Base-by-base conservation (phyloP, 2,113 vertebrate genomes). In the Sorex fumeus region DNA sequence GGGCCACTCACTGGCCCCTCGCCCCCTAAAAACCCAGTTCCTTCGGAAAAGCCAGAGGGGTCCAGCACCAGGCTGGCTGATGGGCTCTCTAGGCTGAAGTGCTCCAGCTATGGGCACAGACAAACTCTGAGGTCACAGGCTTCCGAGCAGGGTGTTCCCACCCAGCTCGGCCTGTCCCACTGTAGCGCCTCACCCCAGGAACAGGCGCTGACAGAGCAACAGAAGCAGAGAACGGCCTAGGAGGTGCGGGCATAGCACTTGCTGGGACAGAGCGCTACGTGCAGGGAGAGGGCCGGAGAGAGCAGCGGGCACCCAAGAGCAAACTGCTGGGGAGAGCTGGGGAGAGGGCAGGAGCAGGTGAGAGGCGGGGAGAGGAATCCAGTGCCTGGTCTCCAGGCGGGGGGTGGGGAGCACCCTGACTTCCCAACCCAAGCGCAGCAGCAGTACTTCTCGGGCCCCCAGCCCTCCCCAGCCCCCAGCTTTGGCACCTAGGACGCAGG, bases 271-370 rank as follows among this genome's bases (percentile, higher is more conserved):
- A 93, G 93, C 83, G 40, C 72, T 97, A 84, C 94, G 86, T 97
- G 97, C 93, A 97, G 83, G 97, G 96, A 1, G 97, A 95, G n/a
- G 98, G 94, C 91, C 97, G 98, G 88, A 95, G 97, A 93, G 98
- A 96, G 95, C 98, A 98, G 28, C 97, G 96, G 93, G 98, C 98
- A 32, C 98, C 98, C 96, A 98, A 97, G 69, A 98, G 97, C 45
- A 98, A 98, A 97, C 97, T 98, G 94, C 97, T 95, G 91, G 95
- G 83, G 98, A 96, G 19, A 97, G 95, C 27, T 98, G 97, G 25
- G 86, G 40, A 53, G 74, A 71, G 86, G 78, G 57, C 10, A 60
- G 92, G 86, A 87, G 75, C 0, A 5, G 93, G 64, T 84, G 84
- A 85, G 18, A 85, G 0, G 53, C 69, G 62, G 90, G 90, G 93